phyloP scores from a whole-genome alignment of 2,797 vertebrate genomes.

The Chloroceryle inda region DNA sequence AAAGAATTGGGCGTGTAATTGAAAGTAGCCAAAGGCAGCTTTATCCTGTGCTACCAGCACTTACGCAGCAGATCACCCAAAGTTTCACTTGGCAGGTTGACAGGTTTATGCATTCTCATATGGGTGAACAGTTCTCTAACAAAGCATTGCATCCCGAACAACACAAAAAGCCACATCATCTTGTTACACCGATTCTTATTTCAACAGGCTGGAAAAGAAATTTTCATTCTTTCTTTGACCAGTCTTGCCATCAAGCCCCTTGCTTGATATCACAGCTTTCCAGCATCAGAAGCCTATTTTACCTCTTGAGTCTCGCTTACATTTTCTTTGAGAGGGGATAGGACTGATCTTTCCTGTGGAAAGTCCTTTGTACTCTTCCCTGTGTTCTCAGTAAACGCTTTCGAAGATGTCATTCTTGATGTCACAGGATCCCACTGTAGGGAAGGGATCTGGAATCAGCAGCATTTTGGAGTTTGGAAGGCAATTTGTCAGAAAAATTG shows the following conservation, averaged over 20 bases:
- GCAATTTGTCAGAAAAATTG: neutral
- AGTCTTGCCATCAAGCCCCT: neutral
- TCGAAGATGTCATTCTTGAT: accelerated
- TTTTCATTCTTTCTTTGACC: neutral
- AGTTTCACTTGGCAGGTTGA: conserved; percentile 73
- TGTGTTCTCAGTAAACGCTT: accelerated
- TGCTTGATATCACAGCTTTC: neutral
- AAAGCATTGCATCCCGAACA: neutral
- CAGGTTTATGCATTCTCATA: conserved; percentile 30
- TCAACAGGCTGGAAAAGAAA: neutral
- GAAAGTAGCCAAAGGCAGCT: conserved; percentile 67
- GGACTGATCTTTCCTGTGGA: neutral
- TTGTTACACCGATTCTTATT: neutral
- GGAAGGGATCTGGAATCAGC: neutral
- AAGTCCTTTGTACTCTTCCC: neutral
- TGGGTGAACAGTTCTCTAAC: neutral
- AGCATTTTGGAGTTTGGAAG: neutral
- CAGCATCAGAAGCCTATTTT: neutral
- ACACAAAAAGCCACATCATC: neutral
- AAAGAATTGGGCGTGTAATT: conserved; percentile 68
- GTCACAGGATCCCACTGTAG: neutral
- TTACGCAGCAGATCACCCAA: conserved; percentile 12
- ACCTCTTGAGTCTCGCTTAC: neutral
- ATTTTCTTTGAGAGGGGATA: neutral
- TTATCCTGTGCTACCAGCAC: conserved; percentile 34